These are phyloP conservation scores for Dasypogon diadema DNA, from an alignment of 2,888 invertebrate species.

Conservation along the genomic window DNA sequence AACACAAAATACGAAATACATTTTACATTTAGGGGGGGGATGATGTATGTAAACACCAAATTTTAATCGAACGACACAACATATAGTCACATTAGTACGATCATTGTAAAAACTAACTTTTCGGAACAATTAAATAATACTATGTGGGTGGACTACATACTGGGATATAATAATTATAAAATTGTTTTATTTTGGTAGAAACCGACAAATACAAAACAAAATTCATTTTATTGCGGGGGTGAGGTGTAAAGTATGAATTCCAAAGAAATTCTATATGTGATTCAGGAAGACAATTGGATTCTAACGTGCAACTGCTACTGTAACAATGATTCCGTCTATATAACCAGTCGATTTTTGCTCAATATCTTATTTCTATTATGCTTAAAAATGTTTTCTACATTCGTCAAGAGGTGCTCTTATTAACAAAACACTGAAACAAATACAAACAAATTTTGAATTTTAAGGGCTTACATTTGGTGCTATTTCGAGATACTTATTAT, in stretches of 20 bases:
- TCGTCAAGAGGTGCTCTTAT: too few species aligned
- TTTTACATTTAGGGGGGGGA: not conserved
- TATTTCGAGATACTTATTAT: not conserved
- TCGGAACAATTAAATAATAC: conserved; percentile 6
- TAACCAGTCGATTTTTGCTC: not conserved
- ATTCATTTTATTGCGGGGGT: not conserved
- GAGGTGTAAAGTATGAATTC: not conserved
- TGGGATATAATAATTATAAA: conserved; percentile 57
- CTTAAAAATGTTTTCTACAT: not conserved
- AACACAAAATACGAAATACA: not conserved
- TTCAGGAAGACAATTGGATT: conserved; percentile 11
- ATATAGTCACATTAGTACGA: not conserved
- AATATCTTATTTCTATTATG: not conserved
- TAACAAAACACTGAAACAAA: not conserved
- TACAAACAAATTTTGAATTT: not conserved
- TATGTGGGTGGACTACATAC: conserved; percentile 49
- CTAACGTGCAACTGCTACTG: conserved; percentile 22
- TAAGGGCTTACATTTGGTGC: not conserved
- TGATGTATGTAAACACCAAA: not conserved
- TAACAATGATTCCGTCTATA: not conserved
- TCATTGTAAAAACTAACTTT: not conserved
- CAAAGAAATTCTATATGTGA: conserved; percentile 21
- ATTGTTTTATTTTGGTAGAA: not conserved
- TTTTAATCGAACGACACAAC: not conserved
- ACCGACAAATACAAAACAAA: not conserved